Base-by-base conservation (phyloP, 2,888 invertebrate species). In the Stomorhina lunata region DNA sequence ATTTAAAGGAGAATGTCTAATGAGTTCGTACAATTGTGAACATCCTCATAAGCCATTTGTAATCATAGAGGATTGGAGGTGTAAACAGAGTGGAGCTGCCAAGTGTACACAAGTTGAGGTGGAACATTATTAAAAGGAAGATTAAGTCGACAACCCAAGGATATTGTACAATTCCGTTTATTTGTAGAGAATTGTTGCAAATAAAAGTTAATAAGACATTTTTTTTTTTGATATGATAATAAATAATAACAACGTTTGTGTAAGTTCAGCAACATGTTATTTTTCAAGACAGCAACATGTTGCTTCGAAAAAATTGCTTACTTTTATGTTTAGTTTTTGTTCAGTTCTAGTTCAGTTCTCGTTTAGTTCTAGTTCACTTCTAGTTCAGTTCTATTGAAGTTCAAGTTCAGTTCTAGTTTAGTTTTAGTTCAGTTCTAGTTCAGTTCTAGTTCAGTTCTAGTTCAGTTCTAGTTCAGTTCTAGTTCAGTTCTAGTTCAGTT, bases 21-120 rank as follows among this genome's bases (percentile, higher is more conserved):
- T 89, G 87, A 79, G 86, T 20, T 86, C 89, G 65, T 89, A 89
- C 84, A 89, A 89, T 65, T 89, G 89, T 45, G 85, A 86, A 43
- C 86, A 87, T 84, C 88, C 89, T 3, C 86, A 87, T 50, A 88
- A 87, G 50, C 85, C 84, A 4, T 88, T 88, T 78, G 79, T 83
- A 1, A 78, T 85, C 4, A 85, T 88, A n/a, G 88, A 88, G 12
- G 87, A 86, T 43, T 86, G 85, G 77, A 87, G 87, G 22, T 88
- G 88, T 34, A 83, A 84, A 4, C 82, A 84, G 43, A 84, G 73
- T 25, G 82, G 87, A 55, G 77, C 86, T 7, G 86, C 88, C 5
- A 69, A 59, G 29, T 83, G 83, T 59, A 15, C 65, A 37, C 34
- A 71, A 79, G 25, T 3, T 34, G 78, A 65, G 29, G 7, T 71